Base-by-base conservation (phyloP, 2,888 invertebrate genomes). In the Oscheius onirici region DNA sequence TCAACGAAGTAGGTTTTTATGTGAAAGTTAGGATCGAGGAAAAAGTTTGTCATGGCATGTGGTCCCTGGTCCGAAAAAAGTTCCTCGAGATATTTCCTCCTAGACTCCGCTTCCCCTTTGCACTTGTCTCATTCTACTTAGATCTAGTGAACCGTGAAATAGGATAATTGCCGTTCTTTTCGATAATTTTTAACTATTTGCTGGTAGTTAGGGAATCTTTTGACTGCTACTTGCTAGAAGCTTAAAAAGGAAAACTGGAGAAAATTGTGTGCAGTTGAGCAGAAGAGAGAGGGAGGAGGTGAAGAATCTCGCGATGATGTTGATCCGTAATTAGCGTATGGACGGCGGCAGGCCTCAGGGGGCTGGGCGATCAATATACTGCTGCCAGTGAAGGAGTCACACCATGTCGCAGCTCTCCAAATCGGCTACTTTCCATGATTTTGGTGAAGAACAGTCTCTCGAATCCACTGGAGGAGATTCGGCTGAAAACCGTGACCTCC, bases 381-480 rank as follows among this genome's bases (percentile, higher is more conserved):
- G 57, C 57, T 41, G 66, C 58, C 44, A 54, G 28, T 54, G 34
- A 51, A 58, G 52, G 57, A 54, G 66, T 44, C 46, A 46, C 55
- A 46, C 51, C 66, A 75, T 75, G 75, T 55, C 70, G 55, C 68
- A 75, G 57, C 55, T 81, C 72, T 58, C 76, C 69, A 84, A 84
- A 68, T 84, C 83, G 52, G 83, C 84, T 54, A 84, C 84, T 10
- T 84, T 84, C 73, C 83, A 83, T 72, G 84, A 85, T 66, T 84
- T 85, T 71, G 72, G 76, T 34, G 84, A 84, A 55, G 60, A 61
- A 22, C 52, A 49, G 28, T 49, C 44, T 24, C 51, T 43, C 6
- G 51, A 44, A 8, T 41, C 20, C 17, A 15, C 6, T n/a, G 34
- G 26, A n/a, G 28, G 15, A 41, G 51, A 41, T 43, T 20, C 20